These are phyloP conservation scores for Psix sp. DNA, from an alignment of 1,140 invertebrate genomes.

Conservation along the genomic window DNA sequence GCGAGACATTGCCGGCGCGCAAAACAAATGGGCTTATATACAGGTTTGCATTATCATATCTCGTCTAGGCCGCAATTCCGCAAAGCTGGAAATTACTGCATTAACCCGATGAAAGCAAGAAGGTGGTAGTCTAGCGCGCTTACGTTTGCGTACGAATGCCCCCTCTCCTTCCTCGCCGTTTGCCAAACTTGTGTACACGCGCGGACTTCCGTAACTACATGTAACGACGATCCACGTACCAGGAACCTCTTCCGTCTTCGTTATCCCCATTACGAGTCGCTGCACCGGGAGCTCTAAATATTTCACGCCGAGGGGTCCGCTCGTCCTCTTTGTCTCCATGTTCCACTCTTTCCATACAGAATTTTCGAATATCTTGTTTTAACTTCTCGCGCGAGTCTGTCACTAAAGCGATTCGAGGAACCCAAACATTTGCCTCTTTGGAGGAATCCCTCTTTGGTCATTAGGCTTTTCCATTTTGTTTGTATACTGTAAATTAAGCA, in stretches of 20 bases:
- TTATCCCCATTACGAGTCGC: constrained; percentile 61
- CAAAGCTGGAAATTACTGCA: constrained; percentile 66
- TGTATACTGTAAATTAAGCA: too few relatives aligned
- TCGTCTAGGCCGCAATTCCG: constrained; percentile 62
- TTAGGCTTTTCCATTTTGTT: too few relatives aligned
- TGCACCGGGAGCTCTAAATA: constrained; percentile 60
- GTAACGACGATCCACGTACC: constrained; percentile 32
- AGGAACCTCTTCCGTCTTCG: constrained; percentile 64
- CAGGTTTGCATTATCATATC: constrained; percentile 63
- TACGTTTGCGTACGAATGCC: background rate
- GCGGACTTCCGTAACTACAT: constrained; percentile 33
- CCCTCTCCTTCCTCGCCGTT: constrained; percentile 9
- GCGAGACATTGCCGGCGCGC: constrained; percentile 24
- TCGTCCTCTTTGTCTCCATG: constrained; percentile 25
- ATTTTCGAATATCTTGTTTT: constrained; percentile 42
- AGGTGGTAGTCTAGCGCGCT: constrained; percentile 23
- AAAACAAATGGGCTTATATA: constrained; percentile 33
- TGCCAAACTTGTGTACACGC: constrained; percentile 52
- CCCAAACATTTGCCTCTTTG: too few relatives aligned
- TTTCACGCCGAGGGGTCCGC: constrained; percentile 51
- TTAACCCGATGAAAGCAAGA: constrained; percentile 58
- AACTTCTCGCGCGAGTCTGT: constrained; percentile 12
- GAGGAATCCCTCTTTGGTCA: too few relatives aligned
- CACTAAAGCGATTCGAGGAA: too few relatives aligned
- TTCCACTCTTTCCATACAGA: constrained; percentile 20